A percentile compares a stretch with the other conserved stretches of the same genome.
These are phyloP conservation scores for Electrophaes corylata DNA, from an alignment of 2,888 invertebrate species.

Conservation along the genomic window DNA sequence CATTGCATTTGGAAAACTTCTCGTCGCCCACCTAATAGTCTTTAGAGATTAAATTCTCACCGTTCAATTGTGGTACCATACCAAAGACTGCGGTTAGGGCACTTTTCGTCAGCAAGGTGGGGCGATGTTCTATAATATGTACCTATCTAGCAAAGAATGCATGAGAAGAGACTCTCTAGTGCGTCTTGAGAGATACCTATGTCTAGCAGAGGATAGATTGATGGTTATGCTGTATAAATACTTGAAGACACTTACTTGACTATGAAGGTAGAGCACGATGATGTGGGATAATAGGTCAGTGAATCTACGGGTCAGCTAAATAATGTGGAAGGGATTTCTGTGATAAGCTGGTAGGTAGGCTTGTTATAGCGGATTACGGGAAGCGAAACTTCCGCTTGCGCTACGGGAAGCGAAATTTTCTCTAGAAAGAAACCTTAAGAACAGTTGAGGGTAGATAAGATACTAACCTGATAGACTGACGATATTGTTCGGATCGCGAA, in stretches of 20 bases:
- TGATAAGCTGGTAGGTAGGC: background rate
- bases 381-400: slow-evolving; percentile 42
- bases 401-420: slow-evolving; percentile 24
- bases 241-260: no score
- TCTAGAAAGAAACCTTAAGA: slow-evolving; percentile 10
- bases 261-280: background rate
- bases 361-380: slow-evolving; percentile 34
- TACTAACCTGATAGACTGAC: background rate
- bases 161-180: no score
- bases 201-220: no score
- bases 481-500: no score
- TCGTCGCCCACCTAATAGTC: background rate
- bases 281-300: background rate
- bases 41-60: background rate
- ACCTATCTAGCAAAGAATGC: background rate
- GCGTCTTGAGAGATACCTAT: no score
- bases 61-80: background rate
- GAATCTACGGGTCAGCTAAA: background rate
- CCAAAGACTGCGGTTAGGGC: background rate
- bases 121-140: background rate
- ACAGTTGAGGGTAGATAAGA: background rate
- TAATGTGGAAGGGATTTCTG: background rate
- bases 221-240: no score
- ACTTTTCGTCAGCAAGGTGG: no score
- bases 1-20: no score